These are phyloP conservation scores for Pitangus sulphuratus DNA, from an alignment of 2,797 vertebrate genomes.

Conservation along the genomic window DNA sequence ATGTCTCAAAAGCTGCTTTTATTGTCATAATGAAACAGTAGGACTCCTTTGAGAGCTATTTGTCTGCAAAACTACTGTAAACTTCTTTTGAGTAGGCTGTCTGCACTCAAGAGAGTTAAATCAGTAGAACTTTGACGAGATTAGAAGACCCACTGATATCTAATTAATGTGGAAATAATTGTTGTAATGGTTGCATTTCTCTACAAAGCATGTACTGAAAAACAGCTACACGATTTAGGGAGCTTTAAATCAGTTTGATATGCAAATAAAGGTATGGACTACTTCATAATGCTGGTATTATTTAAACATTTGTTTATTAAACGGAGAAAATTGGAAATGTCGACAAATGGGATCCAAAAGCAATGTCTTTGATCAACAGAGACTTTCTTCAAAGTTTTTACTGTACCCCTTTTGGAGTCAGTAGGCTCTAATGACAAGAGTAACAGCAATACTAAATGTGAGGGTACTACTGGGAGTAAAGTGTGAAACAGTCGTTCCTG, in stretches of 20 bases:
- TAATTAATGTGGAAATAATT: constrained; percentile 42
- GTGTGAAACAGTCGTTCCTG: background rate
- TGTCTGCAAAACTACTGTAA: constrained; percentile 39
- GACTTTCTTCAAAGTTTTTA: background rate
- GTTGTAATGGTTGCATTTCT: constrained; percentile 10
- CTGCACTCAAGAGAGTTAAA: constrained; percentile 39
- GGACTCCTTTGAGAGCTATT: constrained; percentile 37
- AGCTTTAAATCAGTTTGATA: constrained; percentile 28
- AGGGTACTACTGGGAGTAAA: background rate
- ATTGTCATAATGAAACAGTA: constrained; percentile 10
- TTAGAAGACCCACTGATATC: constrained; percentile 17
- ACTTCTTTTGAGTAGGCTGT: constrained; percentile 29
- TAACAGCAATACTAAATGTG: background rate
- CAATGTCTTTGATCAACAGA: background rate
- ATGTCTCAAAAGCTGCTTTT: constrained; percentile 17
- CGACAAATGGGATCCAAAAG: background rate
- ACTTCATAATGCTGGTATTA: background rate
- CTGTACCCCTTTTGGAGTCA: background rate
- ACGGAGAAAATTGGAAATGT: background rate
- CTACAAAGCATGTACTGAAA: background rate
- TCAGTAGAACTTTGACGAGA: constrained; percentile 8
- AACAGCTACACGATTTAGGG: background rate
- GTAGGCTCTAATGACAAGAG: background rate
- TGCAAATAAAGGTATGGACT: constrained; percentile 8
- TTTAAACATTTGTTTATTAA: constrained; percentile 32